phyloP scores from a whole-genome alignment of 2,113 vertebrate species.

The Ophiodon elongatus region DNA sequence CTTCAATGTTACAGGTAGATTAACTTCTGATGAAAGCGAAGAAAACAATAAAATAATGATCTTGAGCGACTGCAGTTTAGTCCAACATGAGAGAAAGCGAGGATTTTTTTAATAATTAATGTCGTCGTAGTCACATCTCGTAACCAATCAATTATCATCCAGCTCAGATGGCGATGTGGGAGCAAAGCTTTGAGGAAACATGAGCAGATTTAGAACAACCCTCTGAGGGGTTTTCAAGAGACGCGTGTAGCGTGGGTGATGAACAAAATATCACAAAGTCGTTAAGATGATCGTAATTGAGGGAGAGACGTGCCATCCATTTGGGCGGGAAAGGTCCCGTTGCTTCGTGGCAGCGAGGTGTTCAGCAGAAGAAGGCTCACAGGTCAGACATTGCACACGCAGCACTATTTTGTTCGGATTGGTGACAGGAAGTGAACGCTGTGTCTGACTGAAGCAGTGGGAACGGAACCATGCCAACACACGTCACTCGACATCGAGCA shows the following conservation, averaged over 20 bases:
- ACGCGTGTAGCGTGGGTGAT: not conserved
- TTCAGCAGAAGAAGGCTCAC: not conserved
- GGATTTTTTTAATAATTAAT: not conserved
- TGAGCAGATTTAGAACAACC: conserved; percentile 43
- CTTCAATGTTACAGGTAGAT: not conserved
- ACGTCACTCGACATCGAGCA: not conserved
- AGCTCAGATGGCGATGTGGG: not conserved
- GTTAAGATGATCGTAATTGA: conserved; percentile 7
- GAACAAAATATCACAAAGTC: conserved; percentile 1
- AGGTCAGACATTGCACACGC: not conserved
- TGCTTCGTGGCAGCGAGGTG: not conserved
- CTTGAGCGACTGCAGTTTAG: not conserved
- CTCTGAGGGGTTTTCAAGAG: conserved; percentile 6
- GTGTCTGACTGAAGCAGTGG: not conserved
- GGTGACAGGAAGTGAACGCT: not conserved
- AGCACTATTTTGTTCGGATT: not conserved
- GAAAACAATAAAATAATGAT: not conserved
- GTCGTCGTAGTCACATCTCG: not conserved
- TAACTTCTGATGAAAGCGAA: not conserved
- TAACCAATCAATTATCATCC: conserved; percentile 18
- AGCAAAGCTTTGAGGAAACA: conserved; percentile 29
- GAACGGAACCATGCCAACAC: not conserved
- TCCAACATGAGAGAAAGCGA: not conserved
- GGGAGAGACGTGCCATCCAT: not conserved
- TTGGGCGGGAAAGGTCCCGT: not conserved